Conservation (phyloP, 2,888 invertebrate species). For the Lasioglossum villosulum region DNA sequence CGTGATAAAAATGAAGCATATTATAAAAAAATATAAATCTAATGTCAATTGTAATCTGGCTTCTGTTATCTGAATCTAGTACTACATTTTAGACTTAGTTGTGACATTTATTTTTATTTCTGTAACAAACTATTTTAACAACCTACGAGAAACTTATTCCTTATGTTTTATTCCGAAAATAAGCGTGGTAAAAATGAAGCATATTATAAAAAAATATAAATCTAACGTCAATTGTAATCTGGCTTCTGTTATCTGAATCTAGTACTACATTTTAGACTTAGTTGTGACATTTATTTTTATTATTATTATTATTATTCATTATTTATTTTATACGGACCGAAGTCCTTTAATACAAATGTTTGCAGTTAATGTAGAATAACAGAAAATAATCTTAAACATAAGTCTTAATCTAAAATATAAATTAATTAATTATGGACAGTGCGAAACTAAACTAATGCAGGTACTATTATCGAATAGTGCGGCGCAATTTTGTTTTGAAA, state of each 20-base stretch:
- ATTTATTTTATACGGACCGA: too few species aligned
- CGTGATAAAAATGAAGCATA: background rate
- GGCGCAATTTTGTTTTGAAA: too few species aligned
- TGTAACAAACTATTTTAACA: background rate
- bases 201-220: background rate
- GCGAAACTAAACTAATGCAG: too few species aligned
- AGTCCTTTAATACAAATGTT: too few species aligned
- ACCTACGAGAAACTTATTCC: too few species aligned
- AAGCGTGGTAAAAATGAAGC: too few species aligned
- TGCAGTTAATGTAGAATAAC: too few species aligned
- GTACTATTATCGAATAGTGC: too few species aligned
- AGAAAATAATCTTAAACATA: too few species aligned
- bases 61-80: background rate
- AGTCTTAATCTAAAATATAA: too few species aligned
- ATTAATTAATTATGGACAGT: too few species aligned
- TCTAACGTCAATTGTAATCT: background rate
- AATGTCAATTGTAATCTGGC: background rate
- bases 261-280: background rate
- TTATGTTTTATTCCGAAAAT: background rate
- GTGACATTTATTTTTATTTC: background rate
- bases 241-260: background rate
- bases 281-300: background rate
- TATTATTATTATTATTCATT: too few species aligned
- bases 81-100: background rate
- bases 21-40: background rate